Base-by-base conservation (phyloP, 2,797 vertebrate species). In the Threskiornis aethiopicus region DNA sequence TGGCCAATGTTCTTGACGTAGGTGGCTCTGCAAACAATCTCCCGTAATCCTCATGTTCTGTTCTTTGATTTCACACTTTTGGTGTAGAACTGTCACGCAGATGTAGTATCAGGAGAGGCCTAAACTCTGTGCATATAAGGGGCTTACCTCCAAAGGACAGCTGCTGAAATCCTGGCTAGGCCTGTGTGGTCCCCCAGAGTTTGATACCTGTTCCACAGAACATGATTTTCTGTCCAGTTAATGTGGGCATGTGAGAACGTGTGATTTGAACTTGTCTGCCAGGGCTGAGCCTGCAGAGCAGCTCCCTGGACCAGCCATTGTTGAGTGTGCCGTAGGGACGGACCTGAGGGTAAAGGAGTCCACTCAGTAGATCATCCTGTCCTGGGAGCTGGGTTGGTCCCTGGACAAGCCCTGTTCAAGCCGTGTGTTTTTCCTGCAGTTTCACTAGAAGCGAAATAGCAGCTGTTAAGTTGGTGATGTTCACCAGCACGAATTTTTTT, bases 221-320 rank as follows among this genome's bases (percentile, higher is more conserved):
- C 55, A 41, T 29, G 33, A 29, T 65, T 86, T 92, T 95, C 44
- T 79, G 49, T 35, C 28, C 37, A 9, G 44, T 78, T 76, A 26
- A 76, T 0, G 0, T 11, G 51, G 54, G 25, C 22, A 1, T 4
- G 5, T 24, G 64, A 52, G 22, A 37, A 16, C 6, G 17, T 28
- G 69, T 41, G 72, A 64, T 80, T 66, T 55, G 69, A 67, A 51
- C 64, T 62, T 39, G 10, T 35, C 58, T 88, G 41, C 33, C 41
- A 39, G 62, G 39, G 37, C 37, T 39, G 37, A 39, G 37, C 37
- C 37, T 39, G 37, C 37, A 39, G 37, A 39, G 37, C 37, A 39
- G 37, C 37, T 39, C 37, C 31, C 57, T 19, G 16, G 62, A 10
- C 33, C 58, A 55, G 62, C 80, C 26, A 2, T 57, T 51, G 54